Base-by-base conservation (phyloP, 1,140 invertebrate genomes). In the Trichogramma pretiosum region DNA sequence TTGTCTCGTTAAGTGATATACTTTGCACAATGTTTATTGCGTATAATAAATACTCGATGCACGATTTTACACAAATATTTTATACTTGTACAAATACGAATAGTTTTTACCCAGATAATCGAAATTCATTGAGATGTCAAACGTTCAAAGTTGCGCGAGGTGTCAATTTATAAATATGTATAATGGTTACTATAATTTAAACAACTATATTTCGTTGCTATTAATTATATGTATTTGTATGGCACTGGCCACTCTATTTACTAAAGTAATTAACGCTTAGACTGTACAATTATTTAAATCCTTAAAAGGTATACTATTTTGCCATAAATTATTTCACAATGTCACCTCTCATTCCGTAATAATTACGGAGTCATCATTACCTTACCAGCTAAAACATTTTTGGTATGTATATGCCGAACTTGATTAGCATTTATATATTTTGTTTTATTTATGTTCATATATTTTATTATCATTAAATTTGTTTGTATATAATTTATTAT, bases 151-250 rank as follows among this genome's bases (percentile, higher is more conserved):
- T 40, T 42, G n/a, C 41, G 36, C 48, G 52, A 46, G 44, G 38
- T 40, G 33, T 39, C 44, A 53, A 43, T 46, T 48, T 13, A n/a
- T n/a, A n/a, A n/a, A n/a, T 33, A 54, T 56, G 46, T 55, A 54
- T 64, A 62, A 50, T 53, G 61, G 60, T 60, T 61, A 64, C 58
- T 60, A 47, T 61, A n/a, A n/a, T n/a, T n/a, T n/a, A 60, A 60
- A 60, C 56, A 59, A 59, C 61, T 63, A 63, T 64, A 59, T 60
- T 47, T 59, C 54, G 60, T 49, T 59, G 55, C 59, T 65, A 62
- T 58, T 56, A 56, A 59, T 62, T n/a, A 61, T 60, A 50, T 50
- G 36, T 65, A 69, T 69, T 69, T 67, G n/a, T n/a, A 65, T 67
- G 64, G 58, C 54, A 47, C 67, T 62, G 52, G 58, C 56, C 59